Evolutionary conservation across 2,113 vertebrate species (phyloP).

Genomic region (Chionis minor): DNA sequence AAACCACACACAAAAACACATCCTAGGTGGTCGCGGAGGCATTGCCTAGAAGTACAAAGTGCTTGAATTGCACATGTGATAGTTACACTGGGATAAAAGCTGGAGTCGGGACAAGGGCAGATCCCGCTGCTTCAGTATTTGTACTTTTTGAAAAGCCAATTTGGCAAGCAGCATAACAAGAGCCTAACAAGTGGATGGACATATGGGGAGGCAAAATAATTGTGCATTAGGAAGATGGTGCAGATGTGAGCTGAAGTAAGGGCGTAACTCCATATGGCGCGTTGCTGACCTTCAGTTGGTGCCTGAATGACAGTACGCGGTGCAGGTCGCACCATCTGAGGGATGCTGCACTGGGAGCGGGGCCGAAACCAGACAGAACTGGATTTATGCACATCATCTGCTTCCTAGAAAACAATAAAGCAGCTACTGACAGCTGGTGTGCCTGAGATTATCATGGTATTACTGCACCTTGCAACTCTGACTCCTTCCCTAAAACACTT

Average conservation of each 20-base stretch:
- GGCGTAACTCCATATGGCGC: constrained; percentile 66
- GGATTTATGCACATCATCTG: neutral
- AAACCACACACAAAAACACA: constrained; percentile 38
- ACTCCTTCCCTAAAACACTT: neutral
- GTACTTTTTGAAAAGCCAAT: constrained; percentile 75
- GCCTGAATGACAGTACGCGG: constrained; percentile 65
- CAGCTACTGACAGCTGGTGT: constrained; percentile 2
- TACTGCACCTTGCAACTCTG: neutral
- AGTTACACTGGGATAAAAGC: constrained; percentile 48
- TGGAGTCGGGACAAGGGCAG: constrained; percentile 38
- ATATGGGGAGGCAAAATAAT: constrained; percentile 81
- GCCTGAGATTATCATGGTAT: neutral
- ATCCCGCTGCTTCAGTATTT: constrained; percentile 62
- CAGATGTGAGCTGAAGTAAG: constrained; percentile 65
- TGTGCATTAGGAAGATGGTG: constrained; percentile 62
- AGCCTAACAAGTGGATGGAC: constrained; percentile 78
- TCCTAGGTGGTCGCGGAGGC: constrained; percentile 54
- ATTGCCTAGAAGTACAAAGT: constrained; percentile 25
- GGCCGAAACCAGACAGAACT: neutral
- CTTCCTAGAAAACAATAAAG: constrained; percentile 11
- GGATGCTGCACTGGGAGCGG: neutral
- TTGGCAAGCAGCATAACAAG: constrained; percentile 76
- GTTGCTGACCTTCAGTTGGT: constrained; percentile 67
- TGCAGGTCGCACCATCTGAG: constrained; percentile 8
- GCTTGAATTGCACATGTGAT: constrained; percentile 39